phyloP scores from a whole-genome alignment of 2,888 invertebrate genomes.

The Mythimna impura region DNA sequence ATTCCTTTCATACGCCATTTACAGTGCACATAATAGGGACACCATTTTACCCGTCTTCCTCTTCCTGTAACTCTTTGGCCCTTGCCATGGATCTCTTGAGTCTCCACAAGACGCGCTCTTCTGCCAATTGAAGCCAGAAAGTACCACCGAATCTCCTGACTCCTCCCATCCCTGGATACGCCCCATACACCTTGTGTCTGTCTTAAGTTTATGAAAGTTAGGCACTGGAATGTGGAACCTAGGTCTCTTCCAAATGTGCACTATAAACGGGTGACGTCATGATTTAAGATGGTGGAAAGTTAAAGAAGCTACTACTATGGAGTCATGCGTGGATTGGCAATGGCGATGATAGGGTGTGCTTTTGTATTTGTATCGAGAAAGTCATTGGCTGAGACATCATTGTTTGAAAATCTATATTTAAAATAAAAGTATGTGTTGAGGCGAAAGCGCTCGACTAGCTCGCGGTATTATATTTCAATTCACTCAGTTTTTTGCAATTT shows the following conservation, averaged over 20 bases:
- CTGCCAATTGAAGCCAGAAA: slow-evolving; percentile 62
- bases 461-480: not conserved
- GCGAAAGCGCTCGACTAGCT: too few species aligned
- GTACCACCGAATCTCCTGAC: slow-evolving; percentile 63
- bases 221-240: slow-evolving; percentile 37
- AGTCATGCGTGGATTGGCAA: slow-evolving; percentile 53
- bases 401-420: too few species aligned
- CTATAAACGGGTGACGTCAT: slow-evolving; percentile 61
- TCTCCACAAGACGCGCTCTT: slow-evolving; percentile 64
- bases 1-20: slow-evolving; percentile 61
- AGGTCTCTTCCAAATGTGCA: slow-evolving; percentile 58
- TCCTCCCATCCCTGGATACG: slow-evolving; percentile 60
- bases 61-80: slow-evolving; percentile 64
- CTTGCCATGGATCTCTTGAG: slow-evolving; percentile 61
- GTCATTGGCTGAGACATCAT: not conserved
- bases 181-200: slow-evolving; percentile 65
- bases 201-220: slow-evolving; percentile 54
- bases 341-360: slow-evolving; percentile 48
- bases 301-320: slow-evolving; percentile 54
- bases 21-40: slow-evolving; percentile 66
- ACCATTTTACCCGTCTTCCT: slow-evolving; percentile 65
- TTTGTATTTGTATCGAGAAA: slow-evolving; percentile 35
- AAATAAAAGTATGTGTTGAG: not conserved
- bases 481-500: not conserved
- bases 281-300: slow-evolving; percentile 51